These are phyloP conservation scores for Plutella xylostella DNA, from an alignment of 2,888 invertebrate species.

Conservation along the genomic window DNA sequence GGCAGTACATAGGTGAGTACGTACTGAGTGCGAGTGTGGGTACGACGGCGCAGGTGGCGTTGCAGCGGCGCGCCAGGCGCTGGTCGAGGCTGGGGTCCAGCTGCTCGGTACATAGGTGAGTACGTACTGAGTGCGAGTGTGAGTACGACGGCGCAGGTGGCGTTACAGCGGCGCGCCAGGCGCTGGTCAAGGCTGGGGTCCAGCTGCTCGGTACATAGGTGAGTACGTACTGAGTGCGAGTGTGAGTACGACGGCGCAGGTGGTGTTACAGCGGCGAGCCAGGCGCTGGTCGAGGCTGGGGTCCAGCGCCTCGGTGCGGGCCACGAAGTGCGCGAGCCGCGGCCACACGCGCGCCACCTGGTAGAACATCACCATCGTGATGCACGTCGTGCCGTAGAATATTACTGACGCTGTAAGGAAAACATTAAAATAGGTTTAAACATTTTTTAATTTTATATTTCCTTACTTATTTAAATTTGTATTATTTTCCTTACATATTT, in stretches of 20 bases:
- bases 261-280: conserved; percentile 37
- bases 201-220: conserved; percentile 11
- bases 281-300: conserved; percentile 36
- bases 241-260: conserved; percentile 38
- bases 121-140: conserved; percentile 37
- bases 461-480: no score
- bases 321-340: conserved; percentile 31
- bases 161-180: conserved; percentile 35
- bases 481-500: no score
- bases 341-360: conserved; percentile 47
- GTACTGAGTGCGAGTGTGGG: conserved; percentile 38
- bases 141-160: conserved; percentile 43
- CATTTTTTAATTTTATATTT: no score
- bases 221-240: conserved; percentile 37
- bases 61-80: conserved; percentile 34
- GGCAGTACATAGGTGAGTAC: no score
- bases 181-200: conserved; percentile 37
- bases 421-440: no score
- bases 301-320: conserved; percentile 38
- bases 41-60: conserved; percentile 42
- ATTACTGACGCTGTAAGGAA: conserved; percentile 39
- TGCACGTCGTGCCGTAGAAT: conserved; percentile 42
- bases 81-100: conserved; percentile 39
- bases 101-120: neutral
- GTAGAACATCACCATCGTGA: conserved; percentile 43